Evolutionary conservation across 2,888 invertebrate species (phyloP).

Genomic region (Sceliomorpha sp.): DNA sequence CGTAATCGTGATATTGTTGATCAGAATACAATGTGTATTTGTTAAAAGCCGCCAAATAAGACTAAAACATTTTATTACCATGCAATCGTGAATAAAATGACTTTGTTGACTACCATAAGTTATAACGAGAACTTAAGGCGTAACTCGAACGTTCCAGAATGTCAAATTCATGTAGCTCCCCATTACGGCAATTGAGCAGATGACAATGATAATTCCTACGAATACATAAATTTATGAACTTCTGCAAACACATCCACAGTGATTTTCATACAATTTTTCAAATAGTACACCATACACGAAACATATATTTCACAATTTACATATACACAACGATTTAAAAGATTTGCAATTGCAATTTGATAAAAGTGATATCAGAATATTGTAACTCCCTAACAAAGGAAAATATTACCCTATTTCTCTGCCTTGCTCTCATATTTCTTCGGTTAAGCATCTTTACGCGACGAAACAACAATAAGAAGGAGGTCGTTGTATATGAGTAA

Average conservation of each 20-base stretch:
- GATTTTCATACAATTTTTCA: not conserved
- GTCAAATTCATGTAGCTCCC: slow-evolving; percentile 41
- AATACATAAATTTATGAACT: slow-evolving; percentile 63
- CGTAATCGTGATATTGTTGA: slow-evolving; percentile 21
- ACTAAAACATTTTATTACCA: slow-evolving; percentile 22
- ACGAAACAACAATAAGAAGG: not conserved
- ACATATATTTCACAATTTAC: no score
- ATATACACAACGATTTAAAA: no score
- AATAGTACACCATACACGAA: no score
- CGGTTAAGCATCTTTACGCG: no score
- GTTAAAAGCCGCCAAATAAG: slow-evolving; percentile 26
- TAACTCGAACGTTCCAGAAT: slow-evolving; percentile 30
- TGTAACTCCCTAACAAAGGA: no score
- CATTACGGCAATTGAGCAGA: slow-evolving; percentile 42
- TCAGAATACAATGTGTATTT: slow-evolving; percentile 20
- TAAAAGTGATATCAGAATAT: no score
- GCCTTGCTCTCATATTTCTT: no score
- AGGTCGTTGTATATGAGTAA: slow-evolving; percentile 1
- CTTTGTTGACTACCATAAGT: slow-evolving; percentile 12
- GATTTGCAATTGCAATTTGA: no score
- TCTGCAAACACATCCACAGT: slow-evolving; percentile 18
- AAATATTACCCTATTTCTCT: no score
- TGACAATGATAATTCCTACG: slow-evolving; percentile 33
- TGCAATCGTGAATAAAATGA: slow-evolving; percentile 24
- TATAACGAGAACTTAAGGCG: slow-evolving; percentile 23